Evolutionary conservation across 2,113 vertebrate genomes (phyloP), one percentile per base, ranked within the genome.

Genomic region (Ceyx melanurus): DNA sequence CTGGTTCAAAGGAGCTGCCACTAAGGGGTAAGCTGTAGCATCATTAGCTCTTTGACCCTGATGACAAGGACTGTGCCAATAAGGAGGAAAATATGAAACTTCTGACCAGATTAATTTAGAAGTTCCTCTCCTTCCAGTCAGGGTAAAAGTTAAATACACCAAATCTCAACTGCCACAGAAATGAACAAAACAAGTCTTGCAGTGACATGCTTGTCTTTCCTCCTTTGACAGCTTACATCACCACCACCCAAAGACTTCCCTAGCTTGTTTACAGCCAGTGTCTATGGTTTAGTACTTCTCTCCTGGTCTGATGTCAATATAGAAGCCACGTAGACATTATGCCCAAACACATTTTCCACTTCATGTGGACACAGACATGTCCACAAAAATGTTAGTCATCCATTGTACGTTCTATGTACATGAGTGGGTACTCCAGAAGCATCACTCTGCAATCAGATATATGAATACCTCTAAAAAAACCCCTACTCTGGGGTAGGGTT

Each of bases 281-380:
- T 42, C 35, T n/a, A 13, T 7, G 40, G 31, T 42, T 91, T 67
- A 33, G 79, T n/a, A 8, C 19, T 28, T 13, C 20, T 3, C 22
- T 25, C 15, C 23, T n/a, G 28, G 16, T n/a, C 45, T 20, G 48
- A 33, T 15, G 9, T 3, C 4, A 12, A 2, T 5, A 3, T 0
- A 33, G 28, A 48, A 37, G 40, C 10, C 57, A 12, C 1, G 16
- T 22, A 42, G 18, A 29, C 31, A 3, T 17, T 22, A 18, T 16
- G 4, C 3, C 43, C 48, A 64, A 23, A 26, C 8, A 37, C 3
- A 3, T 72, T 46, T 54, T 86, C 56, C 46, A 51, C 16, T 50
- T 35, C 3, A 0, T 0, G 0, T 80, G 51, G 8, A 13, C 29
- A 13, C 21, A 67, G 5, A 1, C 4, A 6, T 1, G 10, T 4